A percentile compares a stretch with the other conserved stretches of the same genome.
Conservation (phyloP, 2,797 vertebrate genomes). For the Rhinogobio ventralis region DNA sequence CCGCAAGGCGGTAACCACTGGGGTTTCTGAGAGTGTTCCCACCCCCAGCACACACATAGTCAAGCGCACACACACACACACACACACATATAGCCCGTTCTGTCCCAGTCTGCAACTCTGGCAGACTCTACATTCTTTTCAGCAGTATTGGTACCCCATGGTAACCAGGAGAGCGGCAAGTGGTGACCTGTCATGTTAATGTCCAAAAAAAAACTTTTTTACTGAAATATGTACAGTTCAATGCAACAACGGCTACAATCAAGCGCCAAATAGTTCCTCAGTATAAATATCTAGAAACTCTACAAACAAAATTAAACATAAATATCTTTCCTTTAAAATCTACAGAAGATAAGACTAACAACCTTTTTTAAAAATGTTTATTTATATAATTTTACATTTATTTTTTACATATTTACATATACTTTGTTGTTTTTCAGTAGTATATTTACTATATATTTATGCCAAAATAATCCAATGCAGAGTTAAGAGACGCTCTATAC, state of each 20-base stretch:
- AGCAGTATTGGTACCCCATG: slow-evolving; percentile 71
- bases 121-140: slow-evolving; percentile 65
- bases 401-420: background rate
- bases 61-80: slow-evolving; percentile 65
- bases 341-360: background rate
- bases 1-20: slow-evolving; percentile 60
- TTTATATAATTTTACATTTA: background rate
- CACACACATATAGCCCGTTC: slow-evolving; percentile 62
- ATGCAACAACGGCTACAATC: background rate
- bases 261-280: background rate
- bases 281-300: background rate
- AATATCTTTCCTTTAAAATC: background rate
- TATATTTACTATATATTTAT: background rate
- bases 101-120: slow-evolving; percentile 61
- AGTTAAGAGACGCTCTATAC: background rate
- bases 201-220: slow-evolving; percentile 1
- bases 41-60: slow-evolving; percentile 63
- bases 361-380: background rate
- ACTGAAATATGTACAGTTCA: background rate
- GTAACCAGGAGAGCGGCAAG: slow-evolving; percentile 79
- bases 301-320: background rate
- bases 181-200: slow-evolving; percentile 55
- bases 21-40: slow-evolving; percentile 57
- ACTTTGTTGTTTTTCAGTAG: background rate
- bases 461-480: background rate